These are phyloP conservation scores for Apostichopus japonicus DNA, from an alignment of 35 echinoderm and acorn worm species.

Conservation along the genomic window DNA sequence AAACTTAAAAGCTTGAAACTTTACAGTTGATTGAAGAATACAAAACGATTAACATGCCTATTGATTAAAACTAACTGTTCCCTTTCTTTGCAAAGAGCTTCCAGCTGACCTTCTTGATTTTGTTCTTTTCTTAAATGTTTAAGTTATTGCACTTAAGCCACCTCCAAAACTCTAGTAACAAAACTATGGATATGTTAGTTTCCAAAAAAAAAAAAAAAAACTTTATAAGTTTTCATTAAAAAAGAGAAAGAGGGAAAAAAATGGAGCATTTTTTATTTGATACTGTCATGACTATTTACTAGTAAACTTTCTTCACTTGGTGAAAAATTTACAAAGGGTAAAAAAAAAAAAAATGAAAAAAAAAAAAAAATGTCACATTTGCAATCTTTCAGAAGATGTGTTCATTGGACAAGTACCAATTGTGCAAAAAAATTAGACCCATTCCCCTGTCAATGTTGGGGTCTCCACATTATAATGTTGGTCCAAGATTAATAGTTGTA, in stretches of 20 bases:
- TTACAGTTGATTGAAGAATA: slow-evolving; percentile 7
- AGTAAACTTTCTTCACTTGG: slow-evolving; percentile 20
- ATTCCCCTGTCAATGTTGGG: background rate
- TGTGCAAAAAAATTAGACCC: background rate
- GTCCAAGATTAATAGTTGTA: slow-evolving; percentile 8
- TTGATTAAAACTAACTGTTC: background rate
- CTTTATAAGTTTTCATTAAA: too few species aligned
- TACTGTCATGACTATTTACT: background rate
- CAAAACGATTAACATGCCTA: background rate
- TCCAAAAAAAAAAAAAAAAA: background rate
- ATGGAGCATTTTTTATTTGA: background rate
- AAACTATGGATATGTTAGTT: background rate
- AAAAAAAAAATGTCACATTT: background rate
- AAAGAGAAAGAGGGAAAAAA: background rate
- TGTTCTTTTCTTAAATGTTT: slow-evolving; percentile 1
- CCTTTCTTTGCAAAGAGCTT: background rate
- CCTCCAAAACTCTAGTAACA: slow-evolving; percentile 14
- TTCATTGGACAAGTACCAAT: background rate
- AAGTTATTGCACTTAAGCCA: slow-evolving; percentile 37
- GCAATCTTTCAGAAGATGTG: background rate
- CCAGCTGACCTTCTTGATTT: background rate
- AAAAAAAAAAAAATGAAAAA: background rate
- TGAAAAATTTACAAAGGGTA: slow-evolving; percentile 5
- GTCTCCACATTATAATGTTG: background rate
- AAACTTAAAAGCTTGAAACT: background rate